These are phyloP conservation scores for Psittacula cyanocephala DNA, from an alignment of 2,113 vertebrate species.

Conservation along the genomic window DNA sequence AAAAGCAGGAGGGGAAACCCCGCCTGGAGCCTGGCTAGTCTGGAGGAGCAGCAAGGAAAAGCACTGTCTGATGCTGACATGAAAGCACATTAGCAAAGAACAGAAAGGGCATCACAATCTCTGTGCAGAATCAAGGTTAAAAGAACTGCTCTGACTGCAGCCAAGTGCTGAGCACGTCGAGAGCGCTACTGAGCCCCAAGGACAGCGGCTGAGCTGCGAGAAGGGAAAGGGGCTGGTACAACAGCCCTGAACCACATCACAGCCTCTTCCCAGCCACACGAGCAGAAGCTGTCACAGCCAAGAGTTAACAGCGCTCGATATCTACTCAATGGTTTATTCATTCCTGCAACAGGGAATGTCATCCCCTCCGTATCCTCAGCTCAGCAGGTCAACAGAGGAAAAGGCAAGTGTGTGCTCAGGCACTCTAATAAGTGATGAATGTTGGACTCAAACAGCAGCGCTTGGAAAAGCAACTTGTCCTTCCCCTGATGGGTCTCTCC, in stretches of 20 bases:
- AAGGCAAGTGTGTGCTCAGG: neutral
- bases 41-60: neutral
- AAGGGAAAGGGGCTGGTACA: neutral
- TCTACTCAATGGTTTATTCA: neutral
- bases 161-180: accelerated
- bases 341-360: neutral
- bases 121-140: neutral
- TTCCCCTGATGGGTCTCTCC: neutral
- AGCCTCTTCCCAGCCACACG: accelerated
- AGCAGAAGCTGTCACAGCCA: neutral
- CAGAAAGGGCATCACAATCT: neutral
- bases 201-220: neutral
- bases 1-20: neutral
- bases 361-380: neutral
- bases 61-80: neutral
- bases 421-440: neutral
- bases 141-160: neutral
- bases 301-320: neutral
- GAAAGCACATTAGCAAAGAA: neutral
- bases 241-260: neutral
- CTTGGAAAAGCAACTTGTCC: neutral
- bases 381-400: neutral
- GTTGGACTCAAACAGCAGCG: neutral
- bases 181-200: neutral
- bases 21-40: neutral